Conservation (phyloP, 1,140 invertebrate genomes). For the Lerema accius region DNA sequence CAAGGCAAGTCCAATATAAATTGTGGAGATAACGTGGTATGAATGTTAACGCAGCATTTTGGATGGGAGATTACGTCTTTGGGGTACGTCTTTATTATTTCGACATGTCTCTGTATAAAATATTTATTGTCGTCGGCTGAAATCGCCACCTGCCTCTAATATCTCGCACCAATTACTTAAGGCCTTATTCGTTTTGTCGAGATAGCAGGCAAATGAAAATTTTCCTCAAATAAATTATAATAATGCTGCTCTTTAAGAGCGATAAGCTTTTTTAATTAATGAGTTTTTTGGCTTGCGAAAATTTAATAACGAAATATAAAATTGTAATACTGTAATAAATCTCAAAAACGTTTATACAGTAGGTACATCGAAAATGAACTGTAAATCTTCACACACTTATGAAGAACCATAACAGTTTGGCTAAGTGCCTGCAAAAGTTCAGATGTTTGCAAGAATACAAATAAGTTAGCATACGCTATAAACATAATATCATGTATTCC, state of each 20-base stretch:
- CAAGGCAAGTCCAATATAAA: constrained; percentile 48
- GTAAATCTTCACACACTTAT: constrained; percentile 10
- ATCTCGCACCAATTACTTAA: constrained; percentile 63
- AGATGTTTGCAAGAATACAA: constrained; percentile 5
- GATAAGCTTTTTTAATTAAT: constrained; percentile 41
- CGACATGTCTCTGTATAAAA: constrained; percentile 56
- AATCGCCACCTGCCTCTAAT: constrained; percentile 58
- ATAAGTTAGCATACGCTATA: constrained; percentile 6
- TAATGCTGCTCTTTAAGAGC: constrained; percentile 35
- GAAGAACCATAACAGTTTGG: constrained; percentile 20
- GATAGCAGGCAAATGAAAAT: constrained; percentile 48
- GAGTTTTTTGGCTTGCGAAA: constrained; percentile 18
- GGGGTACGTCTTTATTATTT: constrained; percentile 52
- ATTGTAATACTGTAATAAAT: neutral
- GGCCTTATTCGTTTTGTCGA: constrained; percentile 45
- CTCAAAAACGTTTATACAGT: neutral
- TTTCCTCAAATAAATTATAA: constrained; percentile 50
- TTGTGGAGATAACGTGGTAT: constrained; percentile 42
- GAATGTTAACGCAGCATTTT: constrained; percentile 51
- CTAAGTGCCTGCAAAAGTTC: constrained; percentile 22
- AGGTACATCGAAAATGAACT: neutral
- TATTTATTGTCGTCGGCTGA: constrained; percentile 56
- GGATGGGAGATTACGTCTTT: constrained; percentile 32
- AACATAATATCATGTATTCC: neutral
- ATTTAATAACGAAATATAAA: neutral